phyloP scores from a whole-genome alignment of 2,797 vertebrate genomes.

The Buphagus erythrorhynchus region DNA sequence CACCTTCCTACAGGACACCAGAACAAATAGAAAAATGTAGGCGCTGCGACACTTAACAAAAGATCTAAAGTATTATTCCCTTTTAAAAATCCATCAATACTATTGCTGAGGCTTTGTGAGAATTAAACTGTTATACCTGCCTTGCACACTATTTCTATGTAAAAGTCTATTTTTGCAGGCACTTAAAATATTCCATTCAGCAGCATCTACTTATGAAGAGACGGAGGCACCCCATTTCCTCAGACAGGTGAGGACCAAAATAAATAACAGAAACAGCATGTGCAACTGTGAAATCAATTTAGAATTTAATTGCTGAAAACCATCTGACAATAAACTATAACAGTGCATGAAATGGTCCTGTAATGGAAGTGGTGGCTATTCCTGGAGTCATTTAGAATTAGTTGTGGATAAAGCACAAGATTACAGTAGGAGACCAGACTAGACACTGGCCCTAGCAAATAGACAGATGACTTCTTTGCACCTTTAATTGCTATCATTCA shows the following conservation, averaged over 20 bases:
- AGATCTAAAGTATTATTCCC: not conserved
- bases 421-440: conserved; percentile 36
- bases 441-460: conserved; percentile 44
- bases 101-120: not conserved
- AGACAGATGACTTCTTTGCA: conserved; percentile 65
- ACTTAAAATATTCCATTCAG: conserved; percentile 20
- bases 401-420: conserved; percentile 52
- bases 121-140: conserved; percentile 47
- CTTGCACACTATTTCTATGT: not conserved
- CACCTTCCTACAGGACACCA: conserved; percentile 16
- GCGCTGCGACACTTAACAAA: not conserved
- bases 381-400: conserved; percentile 60
- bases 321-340: conserved; percentile 61
- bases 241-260: conserved; percentile 54
- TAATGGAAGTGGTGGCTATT: conserved; percentile 57
- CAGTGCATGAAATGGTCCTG: conserved; percentile 50
- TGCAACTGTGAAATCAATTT: conserved; percentile 69
- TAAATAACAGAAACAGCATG: conserved; percentile 39
- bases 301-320: conserved; percentile 67
- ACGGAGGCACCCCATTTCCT: not conserved
- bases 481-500: conserved; percentile 68
- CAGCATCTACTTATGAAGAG: not conserved
- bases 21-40: conserved; percentile 38
- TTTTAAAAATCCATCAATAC: conserved; percentile 43
- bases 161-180: conserved; percentile 37